Evolutionary conservation across 2,113 vertebrate genomes (phyloP), one percentile per base, ranked within the genome.

Genomic region (Vanacampus margaritifer): DNA sequence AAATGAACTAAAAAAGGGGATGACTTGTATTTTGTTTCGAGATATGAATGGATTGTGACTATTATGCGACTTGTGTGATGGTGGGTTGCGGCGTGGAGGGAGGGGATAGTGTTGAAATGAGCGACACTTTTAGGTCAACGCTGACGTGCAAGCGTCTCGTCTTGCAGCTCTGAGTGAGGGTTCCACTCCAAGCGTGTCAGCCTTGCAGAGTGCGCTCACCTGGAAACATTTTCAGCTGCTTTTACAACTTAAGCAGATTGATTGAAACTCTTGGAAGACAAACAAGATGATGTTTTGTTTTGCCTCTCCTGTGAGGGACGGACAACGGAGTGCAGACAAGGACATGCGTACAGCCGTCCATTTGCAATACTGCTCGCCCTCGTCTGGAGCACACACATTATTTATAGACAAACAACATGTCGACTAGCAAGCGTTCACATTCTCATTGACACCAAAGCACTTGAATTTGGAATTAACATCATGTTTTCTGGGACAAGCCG

Each of bases 131-230:
- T 7, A 69, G 73, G 59, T 62, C 77, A 69, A 11, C 61, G 37
- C 60, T 80, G 80, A 83, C 71, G 54, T 73, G 59, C 58, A 61
- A 23, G 51, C 64, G 51, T 41, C 45, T 57, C 66, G 54, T 48
- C 21, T 68, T 84, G 67, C 79, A 78, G 61, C 36, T 46, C 72
- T 81, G 71, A 46, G 63, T 74, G 75, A 68, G 75, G 75, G 79
- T 57, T 62, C 23, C 37, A 24, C 6, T 62, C 60, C 16, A 43
- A 43, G 26, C 43, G 13, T 79, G 81, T 79, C 74, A 81, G 83
- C 74, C 59, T 73, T 57, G 50, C 60, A 80, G 84, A 83, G 87
- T 81, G 86, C 79, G 87, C 83, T 75, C 72, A 46, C 65, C 61
- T 68, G 39, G 62, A 37, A 72, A 67, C 59, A 43, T 39, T 76